Percentiles rank a stretch among this genome's conserved stretches.
These are phyloP conservation scores for Clarias gariepinus DNA, from an alignment of 2,113 vertebrate genomes.

Conservation along the genomic window DNA sequence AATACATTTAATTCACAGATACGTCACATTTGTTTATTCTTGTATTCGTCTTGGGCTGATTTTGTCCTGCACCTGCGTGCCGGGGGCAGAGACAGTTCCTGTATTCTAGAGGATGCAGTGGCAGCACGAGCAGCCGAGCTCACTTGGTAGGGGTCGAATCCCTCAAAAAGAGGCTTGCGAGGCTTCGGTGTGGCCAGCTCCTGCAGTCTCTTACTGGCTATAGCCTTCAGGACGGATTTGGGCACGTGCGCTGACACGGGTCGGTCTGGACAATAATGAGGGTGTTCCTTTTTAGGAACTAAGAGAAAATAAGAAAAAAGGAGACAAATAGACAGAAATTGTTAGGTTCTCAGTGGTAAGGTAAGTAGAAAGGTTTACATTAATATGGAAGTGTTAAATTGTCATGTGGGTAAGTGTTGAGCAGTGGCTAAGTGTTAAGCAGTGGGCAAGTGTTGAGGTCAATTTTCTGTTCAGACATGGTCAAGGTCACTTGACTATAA, in stretches of 20 bases:
- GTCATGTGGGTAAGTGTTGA: not conserved
- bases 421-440: not conserved
- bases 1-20: not conserved
- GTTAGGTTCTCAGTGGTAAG: not conserved
- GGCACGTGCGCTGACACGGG: conserved; percentile 56
- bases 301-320: not conserved
- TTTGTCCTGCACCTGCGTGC: conserved; percentile 61
- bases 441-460: not conserved
- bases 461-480: not conserved
- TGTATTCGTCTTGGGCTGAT: not conserved
- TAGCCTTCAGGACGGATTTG: conserved; percentile 39
- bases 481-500: not conserved
- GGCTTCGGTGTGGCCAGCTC: conserved; percentile 64
- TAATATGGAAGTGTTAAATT: not conserved
- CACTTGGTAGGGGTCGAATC: conserved; percentile 62
- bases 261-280: conserved; percentile 52
- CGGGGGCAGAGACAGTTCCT: conserved; percentile 66
- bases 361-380: not conserved
- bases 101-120: conserved; percentile 62
- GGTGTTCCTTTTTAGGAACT: conserved; percentile 41
- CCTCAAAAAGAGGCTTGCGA: conserved; percentile 60
- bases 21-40: not conserved
- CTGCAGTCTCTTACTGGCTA: conserved; percentile 58
- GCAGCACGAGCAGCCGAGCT: conserved; percentile 61
- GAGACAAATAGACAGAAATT: not conserved